Percentiles rank a stretch among this genome's conserved stretches.
Evolutionary conservation across 2,888 invertebrate genomes (phyloP).

Genomic region (Baronia brevicornis): DNA sequence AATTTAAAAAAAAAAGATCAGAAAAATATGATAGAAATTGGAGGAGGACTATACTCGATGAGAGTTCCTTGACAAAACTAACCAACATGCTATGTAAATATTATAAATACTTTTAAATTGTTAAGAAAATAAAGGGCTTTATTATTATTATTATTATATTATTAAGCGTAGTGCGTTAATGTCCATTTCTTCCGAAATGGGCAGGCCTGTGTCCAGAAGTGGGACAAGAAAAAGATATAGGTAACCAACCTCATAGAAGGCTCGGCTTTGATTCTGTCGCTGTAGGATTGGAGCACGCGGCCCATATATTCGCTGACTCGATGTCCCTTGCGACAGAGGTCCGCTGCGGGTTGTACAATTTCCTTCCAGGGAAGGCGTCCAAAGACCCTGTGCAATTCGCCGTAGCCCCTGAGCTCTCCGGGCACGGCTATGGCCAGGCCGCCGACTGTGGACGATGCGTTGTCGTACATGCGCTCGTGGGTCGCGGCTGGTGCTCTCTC

Average conservation of each 20-base stretch:
- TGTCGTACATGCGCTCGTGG: slow-evolving; percentile 79
- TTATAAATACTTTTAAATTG: too few relatives aligned
- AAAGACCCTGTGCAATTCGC: slow-evolving; percentile 82
- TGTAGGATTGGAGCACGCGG: slow-evolving; percentile 66
- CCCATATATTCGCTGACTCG: slow-evolving; percentile 80
- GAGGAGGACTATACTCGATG: too few relatives aligned
- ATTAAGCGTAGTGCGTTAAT: too few relatives aligned
- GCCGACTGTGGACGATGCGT: slow-evolving; percentile 70
- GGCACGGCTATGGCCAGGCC: slow-evolving; percentile 90
- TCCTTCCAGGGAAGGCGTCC: slow-evolving; percentile 87
- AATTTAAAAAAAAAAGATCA: too few relatives aligned
- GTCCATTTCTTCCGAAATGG: too few relatives aligned
- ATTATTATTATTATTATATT: too few relatives aligned
- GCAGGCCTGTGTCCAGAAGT: too few relatives aligned
- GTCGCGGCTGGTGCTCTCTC: slow-evolving; percentile 85
- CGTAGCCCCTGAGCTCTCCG: slow-evolving; percentile 91
- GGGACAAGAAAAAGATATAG: too few relatives aligned
- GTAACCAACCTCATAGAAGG: slow-evolving; percentile 70
- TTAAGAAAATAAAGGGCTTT: too few relatives aligned
- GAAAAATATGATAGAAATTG: too few relatives aligned
- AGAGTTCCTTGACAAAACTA: too few relatives aligned
- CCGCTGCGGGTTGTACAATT: slow-evolving; percentile 85
- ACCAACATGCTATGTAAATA: too few relatives aligned
- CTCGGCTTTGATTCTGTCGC: slow-evolving; percentile 71
- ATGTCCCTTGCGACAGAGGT: slow-evolving; percentile 83